Conservation (phyloP, 2,113 vertebrate species). For the Urocitellus parryii region DNA sequence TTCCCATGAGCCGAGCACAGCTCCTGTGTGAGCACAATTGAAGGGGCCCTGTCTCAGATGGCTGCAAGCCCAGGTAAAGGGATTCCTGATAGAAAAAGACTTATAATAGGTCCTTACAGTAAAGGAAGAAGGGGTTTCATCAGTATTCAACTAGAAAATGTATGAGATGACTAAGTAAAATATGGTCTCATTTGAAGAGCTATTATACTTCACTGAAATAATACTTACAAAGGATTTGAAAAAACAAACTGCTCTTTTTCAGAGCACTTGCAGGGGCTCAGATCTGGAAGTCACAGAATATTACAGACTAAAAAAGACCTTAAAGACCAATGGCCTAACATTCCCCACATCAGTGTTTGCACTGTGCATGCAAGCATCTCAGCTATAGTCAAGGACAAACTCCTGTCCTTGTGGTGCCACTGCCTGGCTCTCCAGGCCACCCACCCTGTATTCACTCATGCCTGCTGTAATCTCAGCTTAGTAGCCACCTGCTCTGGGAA, state of each 20-base stretch:
- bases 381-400: not conserved
- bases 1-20: not conserved
- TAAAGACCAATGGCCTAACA: not conserved
- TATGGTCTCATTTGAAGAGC: not conserved
- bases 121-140: not conserved
- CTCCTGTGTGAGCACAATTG: rapidly evolving
- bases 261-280: not conserved
- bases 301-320: not conserved
- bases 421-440: not conserved
- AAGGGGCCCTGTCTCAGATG: not conserved
- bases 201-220: not conserved
- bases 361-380: rapidly evolving
- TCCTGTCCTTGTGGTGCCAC: not conserved
- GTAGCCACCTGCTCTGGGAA: not conserved
- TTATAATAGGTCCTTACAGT: rapidly evolving
- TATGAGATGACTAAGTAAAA: not conserved
- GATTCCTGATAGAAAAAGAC: not conserved
- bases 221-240: not conserved
- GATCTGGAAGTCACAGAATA: not conserved
- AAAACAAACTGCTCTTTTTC: not conserved
- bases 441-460: not conserved
- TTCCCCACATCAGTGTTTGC: not conserved
- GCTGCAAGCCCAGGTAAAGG: not conserved
- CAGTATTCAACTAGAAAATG: not conserved
- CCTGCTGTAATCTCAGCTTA: not conserved